These are phyloP conservation scores for Lepidocyrtoides sp. DNA, from an alignment of 2,888 invertebrate species.

Conservation along the genomic window DNA sequence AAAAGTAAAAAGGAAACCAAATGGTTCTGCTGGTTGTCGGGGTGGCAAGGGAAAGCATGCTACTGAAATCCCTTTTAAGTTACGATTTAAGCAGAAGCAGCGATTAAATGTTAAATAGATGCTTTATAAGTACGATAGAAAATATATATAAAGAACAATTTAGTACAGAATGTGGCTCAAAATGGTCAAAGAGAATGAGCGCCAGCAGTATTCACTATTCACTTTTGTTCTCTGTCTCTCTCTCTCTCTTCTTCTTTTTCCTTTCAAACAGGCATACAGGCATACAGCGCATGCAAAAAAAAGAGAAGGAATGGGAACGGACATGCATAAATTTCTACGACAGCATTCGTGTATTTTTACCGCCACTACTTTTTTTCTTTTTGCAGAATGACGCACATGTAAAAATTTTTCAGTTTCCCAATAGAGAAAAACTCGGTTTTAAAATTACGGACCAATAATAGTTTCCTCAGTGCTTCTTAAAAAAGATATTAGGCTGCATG, in stretches of 20 bases:
- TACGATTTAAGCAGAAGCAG: constrained; percentile 18
- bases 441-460: constrained; percentile 47
- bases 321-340: constrained; percentile 23
- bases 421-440: not conserved
- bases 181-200: constrained; percentile 33
- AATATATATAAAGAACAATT: constrained; percentile 25
- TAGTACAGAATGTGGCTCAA: not conserved
- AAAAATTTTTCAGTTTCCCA: not conserved
- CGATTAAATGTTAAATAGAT: constrained; percentile 60
- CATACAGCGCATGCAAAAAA: not conserved
- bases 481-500: constrained; percentile 10
- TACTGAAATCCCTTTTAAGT: constrained; percentile 28
- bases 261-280: not conserved
- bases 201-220: constrained; percentile 2
- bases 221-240: constrained; percentile 1
- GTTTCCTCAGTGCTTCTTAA: constrained; percentile 25
- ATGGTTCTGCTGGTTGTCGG: constrained; percentile 14
- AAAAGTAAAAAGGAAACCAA: not conserved
- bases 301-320: constrained; percentile 48
- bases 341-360: constrained; percentile 31
- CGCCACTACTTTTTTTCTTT: constrained; percentile 22
- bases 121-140: constrained; percentile 14
- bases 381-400: constrained; percentile 33
- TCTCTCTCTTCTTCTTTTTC: not conserved
- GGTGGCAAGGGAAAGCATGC: constrained; percentile 37